Evolutionary conservation across 1,140 invertebrate species (phyloP), one percentile per base, ranked within the genome.

Genomic region (Drosophila sproati): DNA sequence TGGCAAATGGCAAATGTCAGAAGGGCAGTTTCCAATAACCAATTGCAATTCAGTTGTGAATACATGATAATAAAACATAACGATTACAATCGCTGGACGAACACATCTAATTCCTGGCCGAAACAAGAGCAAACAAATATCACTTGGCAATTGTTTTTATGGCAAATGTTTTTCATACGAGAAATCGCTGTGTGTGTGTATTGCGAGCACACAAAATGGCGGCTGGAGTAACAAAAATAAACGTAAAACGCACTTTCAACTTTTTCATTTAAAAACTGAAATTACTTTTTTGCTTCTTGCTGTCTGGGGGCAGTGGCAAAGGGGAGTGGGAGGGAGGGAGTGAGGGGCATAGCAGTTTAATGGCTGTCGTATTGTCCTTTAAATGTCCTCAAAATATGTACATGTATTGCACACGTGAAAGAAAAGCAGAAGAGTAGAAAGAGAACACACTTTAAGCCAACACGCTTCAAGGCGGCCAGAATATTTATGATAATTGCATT

Each of bases 401-500:
- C 74, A 72, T 59, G 51, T 47, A 62, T 62, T 61, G 67, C 68
- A 72, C 68, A 71, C 67, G 67, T 57, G 45, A 28, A 60, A 68
- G 35, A 39, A 41, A 3, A 51, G 35, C 54, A 57, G 59, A 39
- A 41, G 5, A 51, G 35, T 48, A 57, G 59, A 57, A 77, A 68
- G 55, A 37, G 62, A 31, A 28, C 2, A 71, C 60, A 51, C 60
- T 79, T 79, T 69, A 79, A 74, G 66, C 57, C n/a, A 54, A 45
- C 52, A 39, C 32, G 37, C 57, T 43, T 57, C 50, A 34, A 55
- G 73, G 57, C 76, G 64, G 69, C 78, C 80, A 66, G 83, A 87
- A 87, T 87, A 87, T 87, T 87, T 87, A 87, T 87, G 83, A 87
- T 87, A 87, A 87, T 87, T 87, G 83, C 83, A 87, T 87, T 87